These are phyloP conservation scores for Drosophila quinaria DNA, from an alignment of 2,888 invertebrate genomes.

Conservation along the genomic window DNA sequence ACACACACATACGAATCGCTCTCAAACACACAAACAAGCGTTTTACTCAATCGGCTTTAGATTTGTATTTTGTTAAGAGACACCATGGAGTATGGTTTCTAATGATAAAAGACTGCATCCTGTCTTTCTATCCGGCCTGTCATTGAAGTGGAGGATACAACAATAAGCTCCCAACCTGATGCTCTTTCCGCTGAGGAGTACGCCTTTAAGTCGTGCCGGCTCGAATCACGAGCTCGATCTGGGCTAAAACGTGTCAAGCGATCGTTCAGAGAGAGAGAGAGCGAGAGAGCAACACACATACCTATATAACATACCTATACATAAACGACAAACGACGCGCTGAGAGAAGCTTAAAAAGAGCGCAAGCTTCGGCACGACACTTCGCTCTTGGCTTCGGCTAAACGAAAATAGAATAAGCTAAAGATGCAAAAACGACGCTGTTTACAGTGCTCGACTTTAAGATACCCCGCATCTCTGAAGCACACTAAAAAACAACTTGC, in stretches of 20 bases:
- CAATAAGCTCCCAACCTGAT: not conserved
- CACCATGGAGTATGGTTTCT: not conserved
- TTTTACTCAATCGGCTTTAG: not conserved
- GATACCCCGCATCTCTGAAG: no score
- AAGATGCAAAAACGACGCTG: no score
- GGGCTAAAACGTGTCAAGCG: conserved; percentile 14
- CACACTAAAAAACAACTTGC: no score
- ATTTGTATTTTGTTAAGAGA: conserved; percentile 3
- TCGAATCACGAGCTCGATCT: not conserved
- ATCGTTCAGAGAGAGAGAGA: conserved; percentile 1
- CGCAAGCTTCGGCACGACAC: conserved; percentile 8
- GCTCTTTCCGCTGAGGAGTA: not conserved
- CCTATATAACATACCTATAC: not conserved
- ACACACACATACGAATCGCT: conserved; percentile 1
- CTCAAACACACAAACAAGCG: not conserved
- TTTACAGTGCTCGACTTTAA: not conserved
- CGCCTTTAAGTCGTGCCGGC: conserved; percentile 6
- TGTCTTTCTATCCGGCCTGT: not conserved
- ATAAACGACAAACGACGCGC: not conserved
- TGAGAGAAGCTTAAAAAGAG: conserved; percentile 10
- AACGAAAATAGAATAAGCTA: no score
- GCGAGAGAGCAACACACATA: not conserved
- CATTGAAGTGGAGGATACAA: not conserved
- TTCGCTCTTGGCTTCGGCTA: not conserved
- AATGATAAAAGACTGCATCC: not conserved